These are phyloP conservation scores for Linyphia triangularis DNA, from an alignment of 2,888 invertebrate species.

Conservation along the genomic window DNA sequence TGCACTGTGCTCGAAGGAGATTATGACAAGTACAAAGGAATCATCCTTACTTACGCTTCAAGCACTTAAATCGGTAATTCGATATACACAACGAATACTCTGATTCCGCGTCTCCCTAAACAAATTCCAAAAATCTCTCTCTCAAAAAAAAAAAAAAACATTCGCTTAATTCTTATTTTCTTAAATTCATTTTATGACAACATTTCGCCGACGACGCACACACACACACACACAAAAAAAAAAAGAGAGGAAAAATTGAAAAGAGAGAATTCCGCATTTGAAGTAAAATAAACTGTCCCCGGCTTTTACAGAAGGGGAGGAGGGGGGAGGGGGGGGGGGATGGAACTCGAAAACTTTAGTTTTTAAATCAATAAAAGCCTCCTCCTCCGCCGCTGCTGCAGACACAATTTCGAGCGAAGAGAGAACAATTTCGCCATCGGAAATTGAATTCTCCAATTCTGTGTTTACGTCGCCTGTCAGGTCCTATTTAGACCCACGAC, in stretches of 20 bases:
- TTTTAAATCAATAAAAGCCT: conserved; percentile 66
- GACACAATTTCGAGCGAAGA: conserved; percentile 58
- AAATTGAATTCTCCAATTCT: conserved; percentile 65
- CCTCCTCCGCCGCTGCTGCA: not conserved
- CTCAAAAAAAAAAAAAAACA: not conserved
- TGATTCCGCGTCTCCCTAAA: not conserved
- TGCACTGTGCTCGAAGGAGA: too few species aligned
- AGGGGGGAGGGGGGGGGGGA: too few species aligned
- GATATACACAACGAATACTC: not conserved
- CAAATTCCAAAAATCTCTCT: not conserved
- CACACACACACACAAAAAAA: not conserved
- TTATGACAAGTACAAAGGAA: too few species aligned
- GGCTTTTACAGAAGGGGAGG: too few species aligned
- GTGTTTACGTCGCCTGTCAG: conserved; percentile 67
- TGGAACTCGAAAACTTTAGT: conserved; percentile 60
- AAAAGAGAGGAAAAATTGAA: not conserved
- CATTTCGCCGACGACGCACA: not conserved
- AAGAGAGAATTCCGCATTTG: not conserved
- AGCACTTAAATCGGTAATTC: not conserved
- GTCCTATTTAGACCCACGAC: conserved; percentile 48
- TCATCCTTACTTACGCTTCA: too few species aligned
- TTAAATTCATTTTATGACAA: not conserved
- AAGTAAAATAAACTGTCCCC: conserved; percentile 5
- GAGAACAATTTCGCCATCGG: conserved; percentile 58
- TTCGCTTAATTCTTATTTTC: not conserved